Evolutionary conservation across 1,140 invertebrate species (phyloP), one percentile per base, ranked within the genome.

Genomic region (Drosophila malerkotliana): DNA sequence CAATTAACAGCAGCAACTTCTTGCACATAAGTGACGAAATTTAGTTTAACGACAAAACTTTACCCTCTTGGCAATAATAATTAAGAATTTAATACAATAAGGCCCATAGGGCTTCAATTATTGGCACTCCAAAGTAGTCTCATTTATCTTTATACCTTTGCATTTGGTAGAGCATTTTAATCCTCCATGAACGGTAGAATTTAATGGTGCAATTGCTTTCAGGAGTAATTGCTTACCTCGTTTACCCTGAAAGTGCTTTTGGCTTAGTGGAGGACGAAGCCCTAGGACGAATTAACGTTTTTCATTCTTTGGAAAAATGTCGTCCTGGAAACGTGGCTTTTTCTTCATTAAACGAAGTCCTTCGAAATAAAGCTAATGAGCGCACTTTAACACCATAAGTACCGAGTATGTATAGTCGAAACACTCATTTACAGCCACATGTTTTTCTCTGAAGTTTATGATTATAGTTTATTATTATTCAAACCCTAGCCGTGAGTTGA

Each of bases 1-100:
- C 68, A 77, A 80, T 80, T 73, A 73, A 62, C 52, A 73, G 81
- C 67, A 55, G 48, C 72, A 37, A 67, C 72, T 67, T 14, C 41
- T n/a, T 44, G 32, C 57, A 56, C 44, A 73, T 66, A 37, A 66
- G 48, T 55, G 39, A 41, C 21, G 12, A 55, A 68, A 45, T 56
- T 69, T 54, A 30, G 51, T 68, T 68, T 47, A 30, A 48, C n/a
- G 39, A 63, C 48, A 37, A 69, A 56, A 30, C n/a, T 8, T 10
- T 26, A 3, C 2, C 15, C 26, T 12, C 39, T 14, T 14, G n/a
- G 18, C 72, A 32, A 56, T 56, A 56, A 69, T 48, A 68, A 56
- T 51, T 30, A 64, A 71, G 24, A 26, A 54, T 72, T 72, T 60
- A 24, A 28, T 18, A 30, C 30, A 18, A 44, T 21, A 28, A 9